Evolutionary conservation across 2,113 vertebrate species (phyloP), one percentile per base, ranked within the genome.

Genomic region (Gadus chalcogrammus): DNA sequence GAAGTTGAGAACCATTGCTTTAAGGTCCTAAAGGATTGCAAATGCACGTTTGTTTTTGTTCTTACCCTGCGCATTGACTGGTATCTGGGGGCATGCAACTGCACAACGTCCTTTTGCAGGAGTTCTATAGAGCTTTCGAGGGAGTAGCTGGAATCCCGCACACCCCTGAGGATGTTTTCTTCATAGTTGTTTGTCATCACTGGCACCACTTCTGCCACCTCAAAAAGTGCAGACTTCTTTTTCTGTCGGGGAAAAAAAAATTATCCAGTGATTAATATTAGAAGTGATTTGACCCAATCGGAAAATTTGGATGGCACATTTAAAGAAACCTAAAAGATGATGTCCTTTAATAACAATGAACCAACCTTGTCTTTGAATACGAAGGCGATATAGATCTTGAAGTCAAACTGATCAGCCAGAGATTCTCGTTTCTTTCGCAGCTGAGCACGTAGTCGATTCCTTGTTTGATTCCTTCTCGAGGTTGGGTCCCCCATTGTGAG

Each of bases 171-270:
- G 87, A 99, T 99, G 92, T 97, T 97, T 93, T 98, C 97, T 94
- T 99, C 97, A 80, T 99, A 99, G 92, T 99, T 98, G 93, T 98
- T 99, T 84, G 97, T 99, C 97, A 99, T 99, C 90, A 99, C 97
- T 81, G 97, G 96, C 91, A 98, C 93, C 90, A 99, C 97, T 91
- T 99, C 97, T 92, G 96, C 95, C 88, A 98, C 97, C 92, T 99
- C 97, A 88, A 99, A 99, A 88, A 99, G 96, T 64, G 97, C 97
- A 72, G 97, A 96, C 92, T 98, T 98, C 87, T 99, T 99, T 91
- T 96, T 99, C 97, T 99, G 79, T 22, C 56, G 72, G 17, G 56
- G 61, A 62, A 22, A 60, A 5, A 62, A 24, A 59, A 12, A 1
- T 15, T 28, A 67, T 48, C 42, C 17, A 68, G 9, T 67, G 38